Evolutionary conservation across 2,113 vertebrate genomes (phyloP), one percentile per base, ranked within the genome.

Genomic region (Solea solea): DNA sequence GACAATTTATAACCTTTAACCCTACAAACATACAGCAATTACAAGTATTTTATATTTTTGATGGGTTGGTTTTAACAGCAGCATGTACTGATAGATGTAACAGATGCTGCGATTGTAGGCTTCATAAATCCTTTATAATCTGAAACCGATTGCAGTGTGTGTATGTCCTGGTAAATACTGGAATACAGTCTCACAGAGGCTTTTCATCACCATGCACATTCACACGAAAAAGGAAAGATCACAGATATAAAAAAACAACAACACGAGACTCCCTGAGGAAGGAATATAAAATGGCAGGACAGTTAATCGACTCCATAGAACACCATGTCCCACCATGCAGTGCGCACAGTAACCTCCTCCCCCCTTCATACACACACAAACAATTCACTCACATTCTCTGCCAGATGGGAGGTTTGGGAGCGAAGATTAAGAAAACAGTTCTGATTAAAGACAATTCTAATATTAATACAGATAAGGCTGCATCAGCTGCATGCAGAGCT

Each of bases 241-340:
- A 21, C 53, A 40, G 69, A 28, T 27, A 28, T 14, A 8, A n/a
- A 27, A 13, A 11, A 51, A 11, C 8, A 73, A 42, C 62, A 15
- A 15, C 14, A 15, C 15, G 48, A 55, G 41, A 64, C 12, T 13
- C 40, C 56, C 16, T 14, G 10, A 60, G 44, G 57, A 57, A 61
- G 16, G 62, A 42, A 60, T 70, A 76, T 83, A 92, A 94, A 93
- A 94, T 92, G 93, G 92, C 82, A 89, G 85, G 68, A 59, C 27
- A 78, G 57, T 81, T 76, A 53, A 68, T 61, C 0, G 59, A 78
- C 57, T 62, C 28, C 53, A 13, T 14, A 68, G 39, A 89, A 91
- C 88, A 85, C 60, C 75, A 85, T 72, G 82, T 91, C 91, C 93
- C 93, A 87, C 42, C 74, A 90, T 89, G 90, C 92, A 88, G 21